These are phyloP conservation scores for Parauchenoglanis punctatus DNA, from an alignment of 2,797 vertebrate genomes.

Conservation along the genomic window DNA sequence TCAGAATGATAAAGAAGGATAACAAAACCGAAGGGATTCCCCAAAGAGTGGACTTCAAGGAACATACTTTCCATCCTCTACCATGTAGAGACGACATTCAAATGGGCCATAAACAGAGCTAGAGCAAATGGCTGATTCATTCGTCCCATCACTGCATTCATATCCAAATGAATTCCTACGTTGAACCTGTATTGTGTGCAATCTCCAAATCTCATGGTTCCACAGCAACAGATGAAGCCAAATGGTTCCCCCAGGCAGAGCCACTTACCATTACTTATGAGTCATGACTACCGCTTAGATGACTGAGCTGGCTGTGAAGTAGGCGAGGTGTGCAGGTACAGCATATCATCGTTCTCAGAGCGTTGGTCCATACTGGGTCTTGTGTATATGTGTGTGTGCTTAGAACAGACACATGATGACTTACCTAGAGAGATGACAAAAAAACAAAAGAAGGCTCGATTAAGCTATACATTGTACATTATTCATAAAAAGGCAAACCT, in stretches of 20 bases:
- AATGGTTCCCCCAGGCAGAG: constrained; percentile 19
- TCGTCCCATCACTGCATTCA: background rate
- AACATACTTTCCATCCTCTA: background rate
- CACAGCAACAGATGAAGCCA: constrained; percentile 13
- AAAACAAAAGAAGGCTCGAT: background rate
- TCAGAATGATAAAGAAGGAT: background rate
- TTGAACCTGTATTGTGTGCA: background rate
- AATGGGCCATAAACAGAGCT: background rate
- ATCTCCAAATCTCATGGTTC: background rate
- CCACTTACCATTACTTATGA: constrained; percentile 47
- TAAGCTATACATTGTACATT: background rate
- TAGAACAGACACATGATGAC: constrained; percentile 23
- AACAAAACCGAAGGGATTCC: background rate
- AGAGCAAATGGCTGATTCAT: background rate
- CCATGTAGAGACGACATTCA: background rate
- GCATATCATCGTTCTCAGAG: background rate
- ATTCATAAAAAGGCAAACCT: background rate
- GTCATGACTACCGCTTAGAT: constrained; percentile 34
- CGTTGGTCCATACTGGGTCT: constrained; percentile 4
- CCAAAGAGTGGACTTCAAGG: background rate
- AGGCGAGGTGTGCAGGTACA: constrained; percentile 40
- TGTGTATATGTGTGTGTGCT: constrained; percentile 15
- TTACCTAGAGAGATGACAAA: constrained; percentile 28
- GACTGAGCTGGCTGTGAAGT: constrained; percentile 40
- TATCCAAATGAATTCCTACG: background rate